Conservation (phyloP, 2,888 invertebrate species). For the Anoncus sp. region DNA sequence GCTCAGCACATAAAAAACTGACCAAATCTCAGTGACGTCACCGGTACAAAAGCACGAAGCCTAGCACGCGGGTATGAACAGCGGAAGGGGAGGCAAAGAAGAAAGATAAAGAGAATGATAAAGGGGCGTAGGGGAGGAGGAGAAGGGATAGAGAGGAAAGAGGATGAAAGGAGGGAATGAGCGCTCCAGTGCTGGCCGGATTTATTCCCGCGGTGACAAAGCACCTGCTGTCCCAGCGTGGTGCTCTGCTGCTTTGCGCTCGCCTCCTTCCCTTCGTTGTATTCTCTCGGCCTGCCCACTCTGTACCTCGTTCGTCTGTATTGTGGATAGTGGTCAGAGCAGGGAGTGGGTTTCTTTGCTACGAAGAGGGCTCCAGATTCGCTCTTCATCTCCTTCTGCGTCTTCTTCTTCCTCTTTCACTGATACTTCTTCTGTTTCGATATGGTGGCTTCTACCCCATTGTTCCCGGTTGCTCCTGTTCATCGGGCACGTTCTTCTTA, state of each 20-base stretch:
- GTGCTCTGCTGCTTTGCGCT: conserved; percentile 65
- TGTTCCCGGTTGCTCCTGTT: conserved; percentile 66
- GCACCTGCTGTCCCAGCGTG: conserved; percentile 81
- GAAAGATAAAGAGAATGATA: conserved; percentile 63
- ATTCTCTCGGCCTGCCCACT: conserved; percentile 67
- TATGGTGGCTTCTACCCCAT: conserved; percentile 68
- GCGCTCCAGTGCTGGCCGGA: conserved; percentile 75
- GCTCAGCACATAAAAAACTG: conserved; percentile 60
- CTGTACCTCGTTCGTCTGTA: conserved; percentile 80
- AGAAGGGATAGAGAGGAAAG: conserved; percentile 64
- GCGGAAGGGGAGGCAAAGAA: conserved; percentile 65
- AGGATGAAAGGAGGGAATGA: conserved; percentile 71
- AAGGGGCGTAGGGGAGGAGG: conserved; percentile 65
- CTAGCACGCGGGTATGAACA: conserved; percentile 47
- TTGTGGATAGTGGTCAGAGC: conserved; percentile 76
- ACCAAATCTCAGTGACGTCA: conserved; percentile 78
- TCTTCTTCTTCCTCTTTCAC: conserved; percentile 61
- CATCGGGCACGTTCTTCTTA: conserved; percentile 68
- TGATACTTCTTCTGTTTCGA: conserved; percentile 68
- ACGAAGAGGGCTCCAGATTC: conserved; percentile 48
- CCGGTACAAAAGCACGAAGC: conserved; percentile 72
- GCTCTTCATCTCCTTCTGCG: conserved; percentile 47
- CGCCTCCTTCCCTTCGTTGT: conserved; percentile 53
- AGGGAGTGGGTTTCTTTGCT: conserved; percentile 47
- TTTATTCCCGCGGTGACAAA: conserved; percentile 82